Evolutionary conservation across 2,797 vertebrate genomes (phyloP), one percentile per base, ranked within the genome.

Genomic region (Pangasius sanitwongsei): DNA sequence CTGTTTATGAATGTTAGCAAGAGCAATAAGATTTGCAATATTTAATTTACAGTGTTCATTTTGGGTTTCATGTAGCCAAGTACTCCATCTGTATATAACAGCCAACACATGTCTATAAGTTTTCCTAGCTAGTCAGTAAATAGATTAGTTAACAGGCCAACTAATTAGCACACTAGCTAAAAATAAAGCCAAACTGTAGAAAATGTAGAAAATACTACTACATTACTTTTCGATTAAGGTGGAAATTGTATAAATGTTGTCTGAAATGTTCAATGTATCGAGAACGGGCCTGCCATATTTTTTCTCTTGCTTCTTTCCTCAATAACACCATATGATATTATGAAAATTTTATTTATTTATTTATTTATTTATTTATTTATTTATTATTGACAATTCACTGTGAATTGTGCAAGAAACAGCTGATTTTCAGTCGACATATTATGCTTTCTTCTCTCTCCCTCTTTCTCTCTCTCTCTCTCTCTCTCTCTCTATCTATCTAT

Each of bases 1-100:
- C 72, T 69, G 65, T 69, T 70, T 85, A 69, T 69, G 4, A 23
- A 34, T 53, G 83, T 85, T 70, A 85, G 70, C 65, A 34, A 20
- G 48, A 85, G 18, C 44, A 69, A 85, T 85, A 70, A 13, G 63
- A 53, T 85, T 85, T 13, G 28, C 63, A 55, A 69, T 70, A 34
- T 85, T 69, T 85, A 12, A 85, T 70, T 69, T 67, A n/a, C 15
- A 67, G 8, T 67, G 31, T 65, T 83, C 37, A 65, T 48, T 65
- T 9, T 84, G 61, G 41, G 7, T 84, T 20, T 50, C 16, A 50
- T 69, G 63, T 6, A 70, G 48, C 28, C 41, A 31, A 25, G 16
- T 12, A 23, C 9, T 85, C 2, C 4, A 53, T 55, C n/a, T 34
- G n/a, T 23, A 34, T 20, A 25, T 34, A 34, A 34, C 16, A 67